A percentile compares a stretch with the other conserved stretches of the same genome.
These are phyloP conservation scores for Probosciger aterrimus DNA, from an alignment of 2,113 vertebrate species.

Conservation along the genomic window DNA sequence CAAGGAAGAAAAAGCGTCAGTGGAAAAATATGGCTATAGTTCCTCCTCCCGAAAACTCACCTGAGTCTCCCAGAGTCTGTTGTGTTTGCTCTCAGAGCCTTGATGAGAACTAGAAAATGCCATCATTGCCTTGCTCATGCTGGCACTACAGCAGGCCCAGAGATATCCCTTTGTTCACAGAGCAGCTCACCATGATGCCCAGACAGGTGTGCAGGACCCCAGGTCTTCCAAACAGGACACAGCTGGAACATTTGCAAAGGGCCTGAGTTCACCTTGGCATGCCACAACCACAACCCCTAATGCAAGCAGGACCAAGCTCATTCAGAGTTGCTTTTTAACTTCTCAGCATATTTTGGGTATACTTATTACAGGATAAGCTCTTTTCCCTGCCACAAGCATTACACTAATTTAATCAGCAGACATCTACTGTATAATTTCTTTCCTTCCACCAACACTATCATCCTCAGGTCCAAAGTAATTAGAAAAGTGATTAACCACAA, in stretches of 20 bases:
- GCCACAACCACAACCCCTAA: not conserved
- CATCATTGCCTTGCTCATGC: not conserved
- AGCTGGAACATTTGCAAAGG: not conserved
- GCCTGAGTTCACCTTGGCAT: not conserved
- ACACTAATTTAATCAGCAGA: not conserved
- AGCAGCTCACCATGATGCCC: not conserved
- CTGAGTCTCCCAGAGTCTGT: not conserved
- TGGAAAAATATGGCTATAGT: not conserved
- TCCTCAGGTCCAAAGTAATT: not conserved
- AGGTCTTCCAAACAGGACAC: not conserved
- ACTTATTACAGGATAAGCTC: not conserved
- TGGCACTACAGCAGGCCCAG: not conserved
- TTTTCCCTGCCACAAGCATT: not conserved
- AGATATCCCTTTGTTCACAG: not conserved
- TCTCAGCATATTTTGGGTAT: not conserved
- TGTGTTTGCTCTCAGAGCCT: not conserved
- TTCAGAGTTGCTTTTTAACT: not conserved
- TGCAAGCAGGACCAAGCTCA: not conserved
- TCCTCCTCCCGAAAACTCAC: not conserved
- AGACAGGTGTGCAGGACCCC: not conserved
- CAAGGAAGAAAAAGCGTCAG: not conserved
- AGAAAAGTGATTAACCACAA: conserved; percentile 1
- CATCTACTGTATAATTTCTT: conserved; percentile 2
- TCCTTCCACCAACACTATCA: not conserved
- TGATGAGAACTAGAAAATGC: not conserved